These are phyloP conservation scores for Phaenicophaeus curvirostris DNA, from an alignment of 2,797 vertebrate genomes.

Conservation along the genomic window DNA sequence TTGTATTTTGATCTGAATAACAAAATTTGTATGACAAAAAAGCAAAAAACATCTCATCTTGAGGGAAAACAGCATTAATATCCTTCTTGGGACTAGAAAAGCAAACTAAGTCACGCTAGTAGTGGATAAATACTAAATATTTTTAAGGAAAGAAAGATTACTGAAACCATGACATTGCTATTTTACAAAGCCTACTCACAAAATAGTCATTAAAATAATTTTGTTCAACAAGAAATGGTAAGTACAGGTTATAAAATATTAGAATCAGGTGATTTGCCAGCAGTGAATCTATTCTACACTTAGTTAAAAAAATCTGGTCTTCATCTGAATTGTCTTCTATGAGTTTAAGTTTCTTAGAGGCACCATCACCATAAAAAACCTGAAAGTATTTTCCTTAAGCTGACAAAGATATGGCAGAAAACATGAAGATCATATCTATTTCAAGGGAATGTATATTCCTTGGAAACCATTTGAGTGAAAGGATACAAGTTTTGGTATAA, in stretches of 20 bases:
- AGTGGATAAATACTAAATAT: neutral
- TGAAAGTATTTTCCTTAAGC: neutral
- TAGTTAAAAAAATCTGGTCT: neutral
- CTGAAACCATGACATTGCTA: neutral
- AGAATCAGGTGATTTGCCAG: neutral
- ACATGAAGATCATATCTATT: neutral
- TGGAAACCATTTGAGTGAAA: slow-evolving; percentile 69
- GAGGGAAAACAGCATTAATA: neutral
- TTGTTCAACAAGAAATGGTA: neutral
- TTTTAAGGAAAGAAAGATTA: neutral
- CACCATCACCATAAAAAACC: neutral
- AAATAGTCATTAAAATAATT: neutral
- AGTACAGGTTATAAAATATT: neutral
- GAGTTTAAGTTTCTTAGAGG: neutral
- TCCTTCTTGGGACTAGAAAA: neutral
- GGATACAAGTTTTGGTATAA: slow-evolving; percentile 99
- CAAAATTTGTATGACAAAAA: neutral
- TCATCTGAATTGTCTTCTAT: neutral
- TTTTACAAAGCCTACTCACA: neutral
- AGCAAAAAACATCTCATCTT: neutral
- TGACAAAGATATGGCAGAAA: neutral
- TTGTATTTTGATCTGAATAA: neutral
- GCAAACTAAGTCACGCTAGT: neutral
- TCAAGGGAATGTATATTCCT: slow-evolving; percentile 26
- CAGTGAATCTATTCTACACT: neutral